Percentiles rank a stretch among this genome's conserved stretches.
phyloP scores from a whole-genome alignment of 1,140 invertebrate genomes.

The Leptopilina clavipes region DNA sequence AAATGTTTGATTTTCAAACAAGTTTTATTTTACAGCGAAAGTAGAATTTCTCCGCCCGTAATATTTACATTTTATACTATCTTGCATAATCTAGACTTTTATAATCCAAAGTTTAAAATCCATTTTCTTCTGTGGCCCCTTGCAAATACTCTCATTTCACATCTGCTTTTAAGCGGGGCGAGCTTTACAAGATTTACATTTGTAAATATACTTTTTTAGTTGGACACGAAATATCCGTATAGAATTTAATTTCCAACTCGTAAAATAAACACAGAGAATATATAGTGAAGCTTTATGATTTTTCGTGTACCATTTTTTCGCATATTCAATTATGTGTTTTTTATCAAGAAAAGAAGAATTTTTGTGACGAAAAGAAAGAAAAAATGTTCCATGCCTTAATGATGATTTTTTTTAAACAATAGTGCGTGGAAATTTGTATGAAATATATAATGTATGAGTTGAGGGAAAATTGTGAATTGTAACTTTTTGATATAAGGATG shows the following conservation, averaged over 20 bases:
- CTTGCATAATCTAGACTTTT: too few relatives aligned
- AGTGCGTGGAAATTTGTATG: neutral
- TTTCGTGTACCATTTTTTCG: neutral
- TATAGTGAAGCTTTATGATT: neutral
- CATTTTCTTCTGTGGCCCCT: too few relatives aligned
- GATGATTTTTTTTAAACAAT: too few relatives aligned
- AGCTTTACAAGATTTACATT: neutral
- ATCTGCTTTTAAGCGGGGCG: too few relatives aligned
- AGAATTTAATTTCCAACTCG: neutral
- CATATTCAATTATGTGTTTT: neutral
- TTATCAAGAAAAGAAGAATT: too few relatives aligned
- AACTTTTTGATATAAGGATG: neutral
- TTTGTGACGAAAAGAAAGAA: too few relatives aligned
- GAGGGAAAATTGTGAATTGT: conserved; percentile 26
- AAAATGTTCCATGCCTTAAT: too few relatives aligned
- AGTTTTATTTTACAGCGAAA: too few relatives aligned
- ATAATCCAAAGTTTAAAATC: neutral
- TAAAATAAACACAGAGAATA: neutral
- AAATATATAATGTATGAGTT: conserved; percentile 35
- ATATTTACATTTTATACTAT: too few relatives aligned
- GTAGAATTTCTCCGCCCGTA: too few relatives aligned
- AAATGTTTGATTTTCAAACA: too few relatives aligned
- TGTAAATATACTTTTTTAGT: neutral
- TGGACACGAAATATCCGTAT: neutral
- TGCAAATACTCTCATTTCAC: neutral